Evolutionary conservation across 2,113 vertebrate species (phyloP).

Genomic region (Chinchilla lanigera): DNA sequence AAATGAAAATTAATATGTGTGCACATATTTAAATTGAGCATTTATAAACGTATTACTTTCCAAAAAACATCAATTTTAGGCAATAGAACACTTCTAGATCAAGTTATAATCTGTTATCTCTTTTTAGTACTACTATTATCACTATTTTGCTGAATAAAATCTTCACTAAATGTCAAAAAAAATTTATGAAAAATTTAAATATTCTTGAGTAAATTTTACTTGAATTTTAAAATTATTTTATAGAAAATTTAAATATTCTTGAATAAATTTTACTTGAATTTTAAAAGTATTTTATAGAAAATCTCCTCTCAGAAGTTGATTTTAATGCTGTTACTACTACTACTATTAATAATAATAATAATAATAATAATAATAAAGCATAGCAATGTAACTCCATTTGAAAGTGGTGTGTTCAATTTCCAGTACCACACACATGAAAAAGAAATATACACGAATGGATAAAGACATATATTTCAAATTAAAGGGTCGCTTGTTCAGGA

Average conservation of each 20-base stretch:
- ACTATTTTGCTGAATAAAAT: background rate
- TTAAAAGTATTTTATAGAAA: background rate
- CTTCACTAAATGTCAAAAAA: constrained; percentile 6
- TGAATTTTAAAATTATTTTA: background rate
- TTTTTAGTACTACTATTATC: background rate
- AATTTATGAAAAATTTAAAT: no score
- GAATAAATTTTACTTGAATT: background rate
- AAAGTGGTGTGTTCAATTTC: background rate
- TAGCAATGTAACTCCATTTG: background rate
- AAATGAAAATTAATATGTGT: background rate
- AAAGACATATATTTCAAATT: background rate
- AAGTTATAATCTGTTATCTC: background rate
- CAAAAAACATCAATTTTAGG: background rate
- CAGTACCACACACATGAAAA: background rate
- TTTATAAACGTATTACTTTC: background rate
- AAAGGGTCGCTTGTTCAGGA: background rate
- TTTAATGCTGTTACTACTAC: background rate
- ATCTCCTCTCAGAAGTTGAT: background rate
- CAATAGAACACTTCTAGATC: background rate
- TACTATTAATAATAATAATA: no score
- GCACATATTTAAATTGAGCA: background rate
- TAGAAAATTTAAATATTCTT: background rate
- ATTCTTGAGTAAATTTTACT: background rate
- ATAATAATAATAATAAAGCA: background rate
- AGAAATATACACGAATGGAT: background rate